Evolutionary conservation across 2,797 vertebrate genomes (phyloP).

Genomic region (Channa striata): DNA sequence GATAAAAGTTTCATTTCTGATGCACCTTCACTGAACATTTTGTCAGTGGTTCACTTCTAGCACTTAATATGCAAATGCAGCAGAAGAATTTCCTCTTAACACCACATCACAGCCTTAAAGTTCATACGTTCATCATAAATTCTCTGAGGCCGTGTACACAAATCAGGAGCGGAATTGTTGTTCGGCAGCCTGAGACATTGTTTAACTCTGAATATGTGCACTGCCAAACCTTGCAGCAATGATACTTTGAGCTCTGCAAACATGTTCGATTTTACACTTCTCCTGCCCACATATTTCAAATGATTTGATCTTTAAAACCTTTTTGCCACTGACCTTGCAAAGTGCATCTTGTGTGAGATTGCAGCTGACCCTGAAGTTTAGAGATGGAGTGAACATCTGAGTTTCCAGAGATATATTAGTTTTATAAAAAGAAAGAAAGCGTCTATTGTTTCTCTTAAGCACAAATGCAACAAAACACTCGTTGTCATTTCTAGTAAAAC

Average conservation of each 20-base stretch:
- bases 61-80: background rate
- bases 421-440: background rate
- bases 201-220: constrained; percentile 26
- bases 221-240: constrained; percentile 38
- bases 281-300: constrained; percentile 27
- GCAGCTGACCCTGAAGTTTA: constrained; percentile 7
- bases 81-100: background rate
- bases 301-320: constrained; percentile 20
- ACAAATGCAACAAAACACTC: constrained; percentile 5
- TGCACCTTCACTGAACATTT: constrained; percentile 3
- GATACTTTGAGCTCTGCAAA: constrained; percentile 26
- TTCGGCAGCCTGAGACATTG: constrained; percentile 19
- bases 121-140: constrained; percentile 5
- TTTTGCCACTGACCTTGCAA: constrained; percentile 36
- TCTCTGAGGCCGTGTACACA: constrained; percentile 11
- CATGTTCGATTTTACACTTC: constrained; percentile 25
- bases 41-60: background rate
- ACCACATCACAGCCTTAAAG: constrained; percentile 4
- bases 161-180: constrained; percentile 13
- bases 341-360: constrained; percentile 20
- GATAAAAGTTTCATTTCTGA: constrained; percentile 1
- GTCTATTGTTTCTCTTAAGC: constrained; percentile 1
- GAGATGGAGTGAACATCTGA: background rate
- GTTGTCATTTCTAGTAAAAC: constrained; percentile 30
- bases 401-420: background rate